Base-by-base conservation (phyloP, 2,113 vertebrate species). In the Gadus macrocephalus region DNA sequence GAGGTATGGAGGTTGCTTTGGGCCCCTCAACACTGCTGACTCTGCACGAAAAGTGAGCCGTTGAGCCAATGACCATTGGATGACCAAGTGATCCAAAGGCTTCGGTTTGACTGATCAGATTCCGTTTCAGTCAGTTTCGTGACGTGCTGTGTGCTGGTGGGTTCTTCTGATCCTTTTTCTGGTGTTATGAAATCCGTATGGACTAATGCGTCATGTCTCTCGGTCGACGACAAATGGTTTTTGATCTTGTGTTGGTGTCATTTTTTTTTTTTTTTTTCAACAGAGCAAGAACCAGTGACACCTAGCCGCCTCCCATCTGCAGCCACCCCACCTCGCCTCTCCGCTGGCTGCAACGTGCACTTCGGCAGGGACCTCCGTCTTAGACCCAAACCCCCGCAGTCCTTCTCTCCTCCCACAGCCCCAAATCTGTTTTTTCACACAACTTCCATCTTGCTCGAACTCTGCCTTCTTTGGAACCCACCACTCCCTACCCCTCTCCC, bases 211-310 rank as follows among this genome's bases (percentile, higher is more conserved):
- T 8, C 42, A 49, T 49, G 8, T 49, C 2, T 49, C 42, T 49
- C 42, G 8, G 42, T 4, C 6, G 12, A 49, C 12, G 42, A 49
- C 12, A 9, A 14, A 49, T 11, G 0, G 42, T 11, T 49, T 35
- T 49, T 49, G 42, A 9, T 49, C 42, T 76, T 14, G 71, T 72
- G 25, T 56, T 58, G 4, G 31, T 66, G 49, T 8, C 75, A 69
- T 76, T 27, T 76, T n/a, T 83, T 61, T 86, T 81, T 70, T 76
- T 27, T 76, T n/a, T 83, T 61, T 86, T 81, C 69, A 22, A 77
- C 87, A 93, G 92, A 87, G 78, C 67, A 17, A 92, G 88, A 86
- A 90, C 88, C 80, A 90, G 82, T 25, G 88, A 93, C 86, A 77
- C 82, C 85, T 92, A 89, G 91, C 76, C 17, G 70, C 73, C 28